These are phyloP conservation scores for Pseudorasbora parva DNA, from an alignment of 2,113 vertebrate species.

Conservation along the genomic window DNA sequence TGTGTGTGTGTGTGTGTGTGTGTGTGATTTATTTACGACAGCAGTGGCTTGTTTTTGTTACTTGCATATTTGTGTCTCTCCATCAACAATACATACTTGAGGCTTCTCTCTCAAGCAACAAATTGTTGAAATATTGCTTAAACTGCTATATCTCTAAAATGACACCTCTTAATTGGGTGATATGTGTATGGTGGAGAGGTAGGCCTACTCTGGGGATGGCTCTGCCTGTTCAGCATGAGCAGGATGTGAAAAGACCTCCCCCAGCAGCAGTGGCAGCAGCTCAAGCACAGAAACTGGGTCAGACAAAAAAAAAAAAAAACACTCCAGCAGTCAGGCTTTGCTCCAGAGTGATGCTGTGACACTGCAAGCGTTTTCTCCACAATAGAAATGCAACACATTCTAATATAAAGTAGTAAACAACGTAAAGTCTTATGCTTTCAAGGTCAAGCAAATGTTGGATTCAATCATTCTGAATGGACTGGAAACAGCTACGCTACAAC, in stretches of 20 bases:
- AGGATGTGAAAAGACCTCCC: slow-evolving; percentile 30
- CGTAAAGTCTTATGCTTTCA: not conserved
- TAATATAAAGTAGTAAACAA: not conserved
- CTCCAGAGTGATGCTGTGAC: slow-evolving; percentile 39
- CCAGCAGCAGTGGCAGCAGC: slow-evolving; percentile 52
- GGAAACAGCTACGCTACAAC: not conserved
- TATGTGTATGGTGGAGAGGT: slow-evolving; percentile 8
- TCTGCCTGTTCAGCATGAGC: not conserved
- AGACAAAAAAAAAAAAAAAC: slow-evolving; percentile 41
- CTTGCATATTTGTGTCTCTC: slow-evolving; percentile 10
- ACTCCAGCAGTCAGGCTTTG: slow-evolving; percentile 52
- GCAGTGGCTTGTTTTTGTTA: not conserved
- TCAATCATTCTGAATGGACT: not conserved
- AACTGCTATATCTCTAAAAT: not conserved
- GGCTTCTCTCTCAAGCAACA: not conserved
- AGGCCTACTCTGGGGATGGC: slow-evolving; percentile 17
- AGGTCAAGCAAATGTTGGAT: not conserved
- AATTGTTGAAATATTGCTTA: not conserved
- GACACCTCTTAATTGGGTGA: not conserved
- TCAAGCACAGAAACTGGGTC: slow-evolving; percentile 66
- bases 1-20: too few relatives aligned
- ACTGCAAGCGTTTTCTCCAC: slow-evolving; percentile 24
- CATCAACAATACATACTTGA: not conserved
- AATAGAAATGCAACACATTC: slow-evolving; percentile 16
- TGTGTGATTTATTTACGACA: not conserved